Evolutionary conservation across 2,113 vertebrate species (phyloP), one percentile per base, ranked within the genome.

Genomic region (Oncorhynchus clarkii): DNA sequence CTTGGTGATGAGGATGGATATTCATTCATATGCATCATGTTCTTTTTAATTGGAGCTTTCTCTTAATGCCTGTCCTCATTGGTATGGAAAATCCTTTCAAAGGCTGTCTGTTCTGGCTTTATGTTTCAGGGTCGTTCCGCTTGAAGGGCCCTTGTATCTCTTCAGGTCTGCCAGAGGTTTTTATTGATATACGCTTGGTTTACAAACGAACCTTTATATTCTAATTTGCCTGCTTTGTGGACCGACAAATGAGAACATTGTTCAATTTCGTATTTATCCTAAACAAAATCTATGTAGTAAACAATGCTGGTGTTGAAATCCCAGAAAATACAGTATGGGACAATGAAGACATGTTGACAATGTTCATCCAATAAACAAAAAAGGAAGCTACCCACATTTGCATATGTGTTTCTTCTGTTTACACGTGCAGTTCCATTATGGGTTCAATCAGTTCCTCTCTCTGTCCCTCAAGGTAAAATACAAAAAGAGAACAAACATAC

Each of bases 121-220:
- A 59, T 39, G 16, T 57, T 72, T 67, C 8, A 75, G 76, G 29
- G 20, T 12, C 3, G 54, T 45, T 54, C 49, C 12, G 4, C 49
- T 24, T 75, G 64, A 83, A 85, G 78, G 80, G 62, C 70, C 7
- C 77, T 84, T 79, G 45, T 71, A 29, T 73, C 79, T 83, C 24
- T 20, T 78, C 34, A 39, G 75, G 70, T 81, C 73, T 78, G 60
- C 26, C 68, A 11, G 54, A 78, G 65, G n/a, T 64, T 22, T 68
- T 66, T 73, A 60, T 73, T 54, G 71, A 14, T 27, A 29, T 18
- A 12, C 8, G 51, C 76, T 65, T 78, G 67, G 77, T 51, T 57
- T 14, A 18, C n/a, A n/a, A 7, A 62, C 24, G 3, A 62, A 62
- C 59, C 59, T 62, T 62, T 22, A 62, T n/a, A 22, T n/a, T n/a